These are phyloP conservation scores for Labia minor DNA, from an alignment of 2,888 invertebrate species.

Conservation along the genomic window DNA sequence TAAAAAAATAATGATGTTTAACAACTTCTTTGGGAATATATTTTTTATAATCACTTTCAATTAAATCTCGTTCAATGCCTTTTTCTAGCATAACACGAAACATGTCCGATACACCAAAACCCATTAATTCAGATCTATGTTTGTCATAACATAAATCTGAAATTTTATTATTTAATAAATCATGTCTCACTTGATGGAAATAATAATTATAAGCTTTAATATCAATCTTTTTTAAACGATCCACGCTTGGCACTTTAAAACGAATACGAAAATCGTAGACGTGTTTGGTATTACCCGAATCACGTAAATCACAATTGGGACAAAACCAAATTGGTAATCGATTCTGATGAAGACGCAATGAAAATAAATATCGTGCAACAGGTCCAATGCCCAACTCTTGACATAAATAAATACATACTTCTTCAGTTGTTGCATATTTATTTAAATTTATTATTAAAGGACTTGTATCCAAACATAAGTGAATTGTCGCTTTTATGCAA, in stretches of 20 bases:
- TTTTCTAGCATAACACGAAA: constrained; percentile 70
- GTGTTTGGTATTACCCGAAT: constrained; percentile 42
- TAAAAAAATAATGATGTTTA: constrained; percentile 58
- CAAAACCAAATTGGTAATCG: constrained; percentile 66
- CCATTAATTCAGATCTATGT: constrained; percentile 64
- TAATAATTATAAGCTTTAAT: constrained; percentile 69
- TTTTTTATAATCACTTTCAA: constrained; percentile 68
- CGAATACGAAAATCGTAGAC: constrained; percentile 62
- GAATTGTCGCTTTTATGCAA: not conserved
- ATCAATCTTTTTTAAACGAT: constrained; percentile 55
- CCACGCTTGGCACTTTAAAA: constrained; percentile 58
- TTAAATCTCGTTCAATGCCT: constrained; percentile 50
- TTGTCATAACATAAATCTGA: constrained; percentile 68
- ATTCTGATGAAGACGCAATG: constrained; percentile 50
- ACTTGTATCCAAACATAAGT: not conserved
- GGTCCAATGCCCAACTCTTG: constrained; percentile 63
- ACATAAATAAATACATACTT: constrained; percentile 59
- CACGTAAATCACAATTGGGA: constrained; percentile 46
- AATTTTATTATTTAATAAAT: constrained; percentile 69
- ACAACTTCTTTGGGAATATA: constrained; percentile 72
- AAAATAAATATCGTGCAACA: constrained; percentile 65
- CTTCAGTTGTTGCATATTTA: constrained; percentile 48
- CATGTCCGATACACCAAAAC: constrained; percentile 81
- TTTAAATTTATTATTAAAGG: not conserved
- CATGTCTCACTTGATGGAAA: constrained; percentile 70